Base-by-base conservation (phyloP, 2,113 vertebrate species). In the Cryptoleucopteryx plumbea region DNA sequence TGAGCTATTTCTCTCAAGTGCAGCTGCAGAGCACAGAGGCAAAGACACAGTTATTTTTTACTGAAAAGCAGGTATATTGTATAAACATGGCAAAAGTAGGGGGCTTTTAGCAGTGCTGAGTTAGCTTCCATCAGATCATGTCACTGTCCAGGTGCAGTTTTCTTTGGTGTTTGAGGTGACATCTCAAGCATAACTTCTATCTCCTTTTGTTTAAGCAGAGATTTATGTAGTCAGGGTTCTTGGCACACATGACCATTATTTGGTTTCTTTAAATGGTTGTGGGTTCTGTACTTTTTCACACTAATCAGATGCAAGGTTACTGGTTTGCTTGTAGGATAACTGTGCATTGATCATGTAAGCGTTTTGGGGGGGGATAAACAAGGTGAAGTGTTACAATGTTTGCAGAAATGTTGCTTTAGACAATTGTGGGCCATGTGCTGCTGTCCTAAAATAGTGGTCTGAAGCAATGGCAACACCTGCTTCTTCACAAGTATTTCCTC, bases 401-500 rank as follows among this genome's bases (percentile, higher is more conserved):
- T 86, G 43, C 52, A 90, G 86, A 88, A 92, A 58, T 31, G 9
- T 34, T 83, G 16, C 36, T 29, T 65, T 48, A 55, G 27, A 92
- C 80, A 78, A 38, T 81, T 32, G 43, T 83, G 59, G 21, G 27
- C 16, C 14, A 18, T 83, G 45, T 38, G 25, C 67, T 83, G 53
- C 40, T 53, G 17, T 71, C 62, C 26, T 83, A 95, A 94, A 96
- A 92, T 83, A 90, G 86, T 72, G 38, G 10, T 58, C 63, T 77
- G 82, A 86, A 92, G 48, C 48, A 92, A 47, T 18, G 22, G 25
- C 42, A 74, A 31, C 91, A 88, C 67, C 63, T 94, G 59, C 42
- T 92, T 71, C 91, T 88, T 86, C 72, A 20, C 17, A 66, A 91
- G 55, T 77, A 73, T 62, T 94, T 92, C 71, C 86, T 96, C 91